Percentiles rank a stretch among this genome's conserved stretches.
Conservation (phyloP, 1,140 invertebrate species). For the Carposina sasakii region DNA sequence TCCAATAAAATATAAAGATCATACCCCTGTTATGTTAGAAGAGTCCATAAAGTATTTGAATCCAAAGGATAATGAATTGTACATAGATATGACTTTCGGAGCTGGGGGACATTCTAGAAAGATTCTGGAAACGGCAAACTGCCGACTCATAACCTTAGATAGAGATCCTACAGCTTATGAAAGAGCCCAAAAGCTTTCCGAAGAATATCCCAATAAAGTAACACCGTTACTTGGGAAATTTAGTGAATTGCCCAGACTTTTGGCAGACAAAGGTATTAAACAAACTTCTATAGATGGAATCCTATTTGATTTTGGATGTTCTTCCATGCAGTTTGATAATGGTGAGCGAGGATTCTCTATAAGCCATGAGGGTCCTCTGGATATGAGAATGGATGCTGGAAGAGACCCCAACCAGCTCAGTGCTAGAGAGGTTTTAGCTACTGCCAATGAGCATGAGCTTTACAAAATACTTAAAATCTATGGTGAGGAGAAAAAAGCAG, state of each 20-base stretch:
- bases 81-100: conserved; percentile 95
- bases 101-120: conserved; percentile 88
- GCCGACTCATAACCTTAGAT: conserved; percentile 88
- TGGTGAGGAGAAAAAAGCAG: conserved; percentile 91
- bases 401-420: conserved; percentile 81
- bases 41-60: conserved; percentile 81
- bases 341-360: conserved; percentile 89
- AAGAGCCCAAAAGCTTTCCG: conserved; percentile 76
- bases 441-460: conserved; percentile 84
- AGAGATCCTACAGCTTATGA: conserved; percentile 87
- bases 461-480: conserved; percentile 90
- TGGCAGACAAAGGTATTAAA: conserved; percentile 74
- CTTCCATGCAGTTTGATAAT: conserved; percentile 94
- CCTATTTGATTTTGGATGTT: conserved; percentile 95
- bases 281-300: conserved; percentile 86
- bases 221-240: conserved; percentile 88
- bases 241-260: conserved; percentile 85
- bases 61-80: conserved; percentile 74
- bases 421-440: conserved; percentile 89
- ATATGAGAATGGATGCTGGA: conserved; percentile 95
- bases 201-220: conserved; percentile 80
- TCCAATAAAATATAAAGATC: conserved; percentile 52
- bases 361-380: conserved; percentile 88
- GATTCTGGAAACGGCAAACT: conserved; percentile 75
- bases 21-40: conserved; percentile 81